Percentiles rank a stretch among this genome's conserved stretches.
Conservation (phyloP, 2,888 invertebrate genomes). For the Troilus luridus region DNA sequence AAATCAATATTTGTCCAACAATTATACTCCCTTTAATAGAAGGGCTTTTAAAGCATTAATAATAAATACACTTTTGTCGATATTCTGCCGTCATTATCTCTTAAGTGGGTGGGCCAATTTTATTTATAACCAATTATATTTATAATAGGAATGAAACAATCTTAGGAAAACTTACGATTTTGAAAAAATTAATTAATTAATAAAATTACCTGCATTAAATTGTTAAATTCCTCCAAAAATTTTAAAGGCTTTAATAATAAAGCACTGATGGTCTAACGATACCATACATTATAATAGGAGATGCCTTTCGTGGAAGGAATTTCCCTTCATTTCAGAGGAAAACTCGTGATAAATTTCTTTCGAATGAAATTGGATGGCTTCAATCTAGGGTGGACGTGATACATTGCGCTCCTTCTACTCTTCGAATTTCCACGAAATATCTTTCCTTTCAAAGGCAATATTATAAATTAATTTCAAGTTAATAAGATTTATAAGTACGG, state of each 20-base stretch:
- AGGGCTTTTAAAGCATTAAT: too few relatives aligned
- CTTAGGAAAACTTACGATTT: too few relatives aligned
- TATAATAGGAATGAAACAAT: too few relatives aligned
- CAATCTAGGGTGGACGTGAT: slow-evolving; percentile 5
- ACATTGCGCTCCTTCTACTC: background rate
- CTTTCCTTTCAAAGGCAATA: background rate
- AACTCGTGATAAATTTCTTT: slow-evolving; percentile 4
- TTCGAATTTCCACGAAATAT: background rate
- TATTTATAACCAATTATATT: too few relatives aligned
- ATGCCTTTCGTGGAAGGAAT: background rate
- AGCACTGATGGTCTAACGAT: background rate
- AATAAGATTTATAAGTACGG: background rate
- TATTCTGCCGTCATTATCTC: too few relatives aligned
- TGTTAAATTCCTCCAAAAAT: background rate
- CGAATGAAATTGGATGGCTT: slow-evolving; percentile 18
- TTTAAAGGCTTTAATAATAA: background rate
- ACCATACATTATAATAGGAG: background rate
- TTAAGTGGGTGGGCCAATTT: too few relatives aligned
- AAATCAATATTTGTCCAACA: too few relatives aligned
- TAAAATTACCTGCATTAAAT: too few relatives aligned
- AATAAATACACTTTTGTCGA: too few relatives aligned
- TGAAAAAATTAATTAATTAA: too few relatives aligned
- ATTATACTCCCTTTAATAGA: too few relatives aligned
- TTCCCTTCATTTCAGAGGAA: background rate
- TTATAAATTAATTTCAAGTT: background rate